Evolutionary conservation across 2,113 vertebrate species (phyloP), one percentile per base, ranked within the genome.

Genomic region (Opisthocomus hoazin): DNA sequence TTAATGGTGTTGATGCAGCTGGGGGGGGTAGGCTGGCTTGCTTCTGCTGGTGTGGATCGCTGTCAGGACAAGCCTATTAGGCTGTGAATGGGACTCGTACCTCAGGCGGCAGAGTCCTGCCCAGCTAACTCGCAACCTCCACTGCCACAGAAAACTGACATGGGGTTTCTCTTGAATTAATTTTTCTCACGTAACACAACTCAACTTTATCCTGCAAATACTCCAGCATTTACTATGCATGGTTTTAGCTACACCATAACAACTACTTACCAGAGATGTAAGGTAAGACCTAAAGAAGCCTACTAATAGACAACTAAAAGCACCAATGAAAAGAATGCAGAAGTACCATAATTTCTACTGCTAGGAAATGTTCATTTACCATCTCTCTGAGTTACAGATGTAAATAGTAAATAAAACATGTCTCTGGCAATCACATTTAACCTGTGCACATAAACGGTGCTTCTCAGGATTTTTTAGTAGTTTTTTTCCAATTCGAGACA

Each of bases 31-130:
- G 30, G 27, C 4, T 48, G 37, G 34, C 66, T 3, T 88, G 37
- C 12, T 79, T 19, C 21, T 4, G 1, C 2, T 30, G 66, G 13
- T 23, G 46, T 23, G 70, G 51, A 41, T 39, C 0, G 0, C 45
- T 58, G 48, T 15, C 50, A 63, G 30, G 80, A 90, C 58, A 77
- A 77, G 54, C 45, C 80, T 80, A 61, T 15, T 30, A 27, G 68
- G 14, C 50, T 22, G 20, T 16, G 36, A 82, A 29, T 0, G 5
- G 53, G 63, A 75, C 14, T 54, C 18, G n/a, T 9, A 78, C 20
- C 34, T 32, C 2, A 2, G 22, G 27, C 21, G 46, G 23, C 4
- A 9, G 54, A n/a, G 20, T 45, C 84, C 92, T 87, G 37, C 34
- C n/a, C 36, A 36, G 36, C 30, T 75, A 74, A 46, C 26, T 56